Conservation (phyloP, 2,888 invertebrate genomes). For the Ormyrus rosae region DNA sequence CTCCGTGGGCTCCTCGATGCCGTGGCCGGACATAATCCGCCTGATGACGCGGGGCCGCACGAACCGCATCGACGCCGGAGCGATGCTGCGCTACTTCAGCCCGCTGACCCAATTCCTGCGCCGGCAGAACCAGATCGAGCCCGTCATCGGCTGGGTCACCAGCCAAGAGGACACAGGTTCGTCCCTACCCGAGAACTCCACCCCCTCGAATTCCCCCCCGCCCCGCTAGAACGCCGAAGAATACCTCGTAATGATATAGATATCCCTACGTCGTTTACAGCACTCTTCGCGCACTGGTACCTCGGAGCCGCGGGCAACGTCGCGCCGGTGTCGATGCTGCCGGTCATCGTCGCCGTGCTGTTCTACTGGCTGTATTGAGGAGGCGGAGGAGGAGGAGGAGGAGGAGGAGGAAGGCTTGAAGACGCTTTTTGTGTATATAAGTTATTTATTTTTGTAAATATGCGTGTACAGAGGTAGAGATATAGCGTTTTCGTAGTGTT, state of each 20-base stretch:
- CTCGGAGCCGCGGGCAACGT: constrained; percentile 54
- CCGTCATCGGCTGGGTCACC: constrained; percentile 86
- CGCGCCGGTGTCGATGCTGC: background rate
- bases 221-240: constrained; percentile 44
- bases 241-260: constrained; percentile 64
- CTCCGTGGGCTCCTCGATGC: constrained; percentile 82
- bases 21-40: constrained; percentile 85
- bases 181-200: background rate
- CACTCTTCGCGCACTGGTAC: constrained; percentile 73
- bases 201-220: background rate
- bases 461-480: constrained; percentile 22
- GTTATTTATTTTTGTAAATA: constrained; percentile 52
- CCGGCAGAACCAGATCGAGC: constrained; percentile 84
- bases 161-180: constrained; percentile 81
- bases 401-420: background rate
- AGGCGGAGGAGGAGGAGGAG: too few species aligned
- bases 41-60: constrained; percentile 83
- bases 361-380: background rate
- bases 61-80: constrained; percentile 85
- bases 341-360: background rate
- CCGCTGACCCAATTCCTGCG: constrained; percentile 88
- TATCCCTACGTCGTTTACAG: constrained; percentile 67
- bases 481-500: background rate
- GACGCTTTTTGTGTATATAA: constrained; percentile 24
- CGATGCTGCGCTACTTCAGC: constrained; percentile 88